Percentiles rank a stretch among this genome's conserved stretches.
Conservation (phyloP, 2,888 invertebrate species). For the Conops quadrifasciatus region DNA sequence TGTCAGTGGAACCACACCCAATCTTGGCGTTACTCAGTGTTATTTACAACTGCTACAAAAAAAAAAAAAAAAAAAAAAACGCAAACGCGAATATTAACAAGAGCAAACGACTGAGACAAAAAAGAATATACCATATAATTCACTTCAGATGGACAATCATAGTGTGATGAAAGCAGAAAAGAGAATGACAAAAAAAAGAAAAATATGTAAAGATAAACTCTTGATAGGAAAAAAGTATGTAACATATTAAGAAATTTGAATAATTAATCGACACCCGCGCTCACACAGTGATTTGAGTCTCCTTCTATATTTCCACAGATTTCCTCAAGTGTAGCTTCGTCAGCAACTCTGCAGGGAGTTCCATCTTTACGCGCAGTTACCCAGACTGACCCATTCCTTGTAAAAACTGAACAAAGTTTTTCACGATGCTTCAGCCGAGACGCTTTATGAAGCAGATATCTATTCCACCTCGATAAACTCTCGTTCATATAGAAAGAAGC, state of each 20-base stretch:
- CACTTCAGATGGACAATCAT: too few species aligned
- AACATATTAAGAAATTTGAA: too few species aligned
- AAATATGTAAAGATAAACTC: too few species aligned
- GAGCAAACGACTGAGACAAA: too few species aligned
- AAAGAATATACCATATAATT: too few species aligned
- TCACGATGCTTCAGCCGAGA: neutral
- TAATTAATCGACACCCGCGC: too few species aligned
- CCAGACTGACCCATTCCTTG: neutral
- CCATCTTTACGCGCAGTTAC: neutral
- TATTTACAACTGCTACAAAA: neutral
- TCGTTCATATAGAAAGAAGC: slow-evolving; percentile 3
- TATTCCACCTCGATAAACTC: neutral
- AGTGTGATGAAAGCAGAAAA: too few species aligned
- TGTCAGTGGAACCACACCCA: neutral
- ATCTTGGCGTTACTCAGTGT: neutral
- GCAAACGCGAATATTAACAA: too few species aligned
- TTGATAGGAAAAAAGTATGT: too few species aligned
- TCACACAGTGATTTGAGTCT: too few species aligned
- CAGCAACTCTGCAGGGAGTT: neutral
- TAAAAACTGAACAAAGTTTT: neutral
- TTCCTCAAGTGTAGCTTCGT: neutral
- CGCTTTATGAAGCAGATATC: neutral
- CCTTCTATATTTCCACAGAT: neutral
- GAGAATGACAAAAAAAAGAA: too few species aligned
- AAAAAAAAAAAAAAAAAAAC: too few species aligned